Evolutionary conservation across 2,797 vertebrate species (phyloP).

Genomic region (Jordanella pulchra): DNA sequence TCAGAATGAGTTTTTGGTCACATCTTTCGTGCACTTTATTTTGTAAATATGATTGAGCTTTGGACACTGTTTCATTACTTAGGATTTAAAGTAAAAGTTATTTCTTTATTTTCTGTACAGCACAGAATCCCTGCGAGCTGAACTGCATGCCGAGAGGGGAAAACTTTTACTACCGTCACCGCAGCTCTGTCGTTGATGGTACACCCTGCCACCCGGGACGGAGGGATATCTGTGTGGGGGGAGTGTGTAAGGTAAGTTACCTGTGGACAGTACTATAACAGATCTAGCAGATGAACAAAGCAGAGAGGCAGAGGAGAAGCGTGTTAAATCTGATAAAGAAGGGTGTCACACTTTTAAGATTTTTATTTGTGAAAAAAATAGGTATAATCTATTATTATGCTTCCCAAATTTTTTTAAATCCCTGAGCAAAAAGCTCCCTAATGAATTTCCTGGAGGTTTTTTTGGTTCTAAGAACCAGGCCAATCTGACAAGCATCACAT

Average conservation of each 20-base stretch:
- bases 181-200: slow-evolving; percentile 86
- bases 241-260: slow-evolving; percentile 86
- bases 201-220: slow-evolving; percentile 91
- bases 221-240: slow-evolving; percentile 89
- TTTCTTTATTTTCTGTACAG: slow-evolving; percentile 63
- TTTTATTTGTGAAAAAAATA: not conserved
- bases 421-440: no score
- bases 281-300: not conserved
- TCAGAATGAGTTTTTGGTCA: slow-evolving; percentile 50
- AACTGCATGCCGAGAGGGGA: slow-evolving; percentile 97
- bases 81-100: not conserved
- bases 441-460: not conserved
- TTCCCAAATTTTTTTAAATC: not conserved
- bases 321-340: not conserved
- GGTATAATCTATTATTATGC: not conserved
- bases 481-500: not conserved
- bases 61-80: not conserved
- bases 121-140: slow-evolving; percentile 92
- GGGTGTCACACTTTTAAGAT: not conserved
- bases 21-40: not conserved
- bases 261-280: not conserved
- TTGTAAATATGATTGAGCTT: not conserved
- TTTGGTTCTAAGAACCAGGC: not conserved
- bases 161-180: slow-evolving; percentile 93
- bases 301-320: not conserved